phyloP scores from a whole-genome alignment of 2,113 vertebrate genomes.

The Stomatorhinus ivindoensis region DNA sequence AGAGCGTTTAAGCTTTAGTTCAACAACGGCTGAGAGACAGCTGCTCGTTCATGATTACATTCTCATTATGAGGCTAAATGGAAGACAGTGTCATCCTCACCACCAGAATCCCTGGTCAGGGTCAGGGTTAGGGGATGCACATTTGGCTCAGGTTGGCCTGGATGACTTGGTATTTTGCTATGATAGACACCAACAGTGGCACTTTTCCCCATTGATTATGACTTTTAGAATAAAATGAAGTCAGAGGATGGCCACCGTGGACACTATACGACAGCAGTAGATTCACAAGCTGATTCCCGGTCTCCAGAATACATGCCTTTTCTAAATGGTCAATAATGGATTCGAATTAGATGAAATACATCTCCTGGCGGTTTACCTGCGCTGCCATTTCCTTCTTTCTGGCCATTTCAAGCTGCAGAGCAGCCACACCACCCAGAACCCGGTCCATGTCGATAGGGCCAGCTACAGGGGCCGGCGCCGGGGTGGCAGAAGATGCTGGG shows the following conservation, averaged over 20 bases:
- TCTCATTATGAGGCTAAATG: neutral
- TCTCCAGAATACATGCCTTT: neutral
- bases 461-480: neutral
- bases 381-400: neutral
- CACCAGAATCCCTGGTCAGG: neutral
- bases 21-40: neutral
- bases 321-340: neutral
- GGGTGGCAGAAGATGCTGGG: neutral
- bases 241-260: neutral
- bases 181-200: neutral
- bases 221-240: neutral
- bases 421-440: neutral
- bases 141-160: neutral
- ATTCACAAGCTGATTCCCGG: neutral
- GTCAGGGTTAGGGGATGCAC: neutral
- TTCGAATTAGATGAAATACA: neutral
- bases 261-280: neutral
- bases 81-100: neutral
- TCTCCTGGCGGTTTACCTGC: neutral
- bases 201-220: neutral
- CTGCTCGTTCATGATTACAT: neutral
- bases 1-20: neutral
- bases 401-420: constrained; percentile 4
- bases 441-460: neutral
- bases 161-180: neutral